Percentiles rank a stretch among this genome's conserved stretches.
Evolutionary conservation across 2,888 invertebrate species (phyloP).

Genomic region (Drosophila paranaensis): DNA sequence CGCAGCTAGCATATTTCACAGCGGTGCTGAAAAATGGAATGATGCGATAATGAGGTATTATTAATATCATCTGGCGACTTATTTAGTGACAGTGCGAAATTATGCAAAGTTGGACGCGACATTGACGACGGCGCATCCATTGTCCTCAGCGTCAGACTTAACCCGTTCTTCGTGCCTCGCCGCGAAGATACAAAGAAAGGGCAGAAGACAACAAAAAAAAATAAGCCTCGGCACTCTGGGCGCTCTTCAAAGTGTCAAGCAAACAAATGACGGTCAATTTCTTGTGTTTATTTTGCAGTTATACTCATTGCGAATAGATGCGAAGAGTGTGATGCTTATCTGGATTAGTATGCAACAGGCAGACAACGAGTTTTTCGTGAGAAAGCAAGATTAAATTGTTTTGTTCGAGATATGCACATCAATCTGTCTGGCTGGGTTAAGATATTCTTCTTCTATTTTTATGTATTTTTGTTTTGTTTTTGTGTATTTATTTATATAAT

Average conservation of each 20-base stretch:
- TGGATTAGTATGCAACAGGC: not conserved
- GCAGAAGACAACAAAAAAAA: constrained; percentile 9
- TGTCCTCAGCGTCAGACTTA: constrained; percentile 23
- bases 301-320: not conserved
- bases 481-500: too few relatives aligned
- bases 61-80: constrained; percentile 78
- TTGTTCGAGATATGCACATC: too few relatives aligned
- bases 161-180: constrained; percentile 44
- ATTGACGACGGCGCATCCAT: constrained; percentile 45
- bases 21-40: constrained; percentile 65
- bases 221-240: constrained; percentile 54
- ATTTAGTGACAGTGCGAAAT: constrained; percentile 66
- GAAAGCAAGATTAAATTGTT: not conserved
- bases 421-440: not conserved
- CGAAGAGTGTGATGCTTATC: not conserved
- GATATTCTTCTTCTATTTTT: not conserved
- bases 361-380: not conserved
- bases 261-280: constrained; percentile 79
- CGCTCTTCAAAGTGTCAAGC: constrained; percentile 74
- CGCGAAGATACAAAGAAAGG: not conserved
- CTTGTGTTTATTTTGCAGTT: constrained; percentile 28
- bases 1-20: constrained; percentile 58
- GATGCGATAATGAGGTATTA: constrained; percentile 76
- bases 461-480: too few relatives aligned
- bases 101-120: constrained; percentile 59